Percentiles rank a stretch among this genome's conserved stretches.
Evolutionary conservation across 2,113 vertebrate genomes (phyloP).

Genomic region (Erythrolamprus reginae): DNA sequence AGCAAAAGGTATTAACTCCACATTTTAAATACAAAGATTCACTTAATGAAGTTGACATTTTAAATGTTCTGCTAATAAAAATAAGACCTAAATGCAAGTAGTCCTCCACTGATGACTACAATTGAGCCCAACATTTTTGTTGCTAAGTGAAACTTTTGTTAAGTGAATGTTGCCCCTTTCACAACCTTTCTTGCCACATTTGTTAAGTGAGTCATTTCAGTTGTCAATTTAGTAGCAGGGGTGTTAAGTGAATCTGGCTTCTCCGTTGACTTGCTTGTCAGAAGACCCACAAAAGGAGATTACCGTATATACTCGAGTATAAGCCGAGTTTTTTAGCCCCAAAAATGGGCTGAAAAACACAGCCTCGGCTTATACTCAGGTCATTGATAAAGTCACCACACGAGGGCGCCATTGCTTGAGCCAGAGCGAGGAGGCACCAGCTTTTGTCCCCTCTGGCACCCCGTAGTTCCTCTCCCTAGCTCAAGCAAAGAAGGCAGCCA

Average conservation of each 20-base stretch:
- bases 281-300: neutral
- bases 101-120: neutral
- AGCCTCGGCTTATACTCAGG: no score
- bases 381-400: no score
- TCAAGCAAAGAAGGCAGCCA: no score
- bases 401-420: no score
- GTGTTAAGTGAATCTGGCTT: neutral
- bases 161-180: neutral
- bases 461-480: no score
- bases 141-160: neutral
- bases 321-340: no score
- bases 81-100: neutral
- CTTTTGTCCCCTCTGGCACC: no score
- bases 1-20: neutral
- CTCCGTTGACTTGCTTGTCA: neutral
- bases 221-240: neutral
- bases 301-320: no score
- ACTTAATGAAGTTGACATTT: neutral
- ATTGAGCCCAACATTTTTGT: neutral
- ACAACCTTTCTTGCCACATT: neutral
- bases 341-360: no score
- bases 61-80: neutral
- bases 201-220: neutral
- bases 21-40: neutral
- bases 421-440: no score